Evolutionary conservation across 1,140 invertebrate species (phyloP), one percentile per base, ranked within the genome.

Genomic region (Drosophila nasuta): DNA sequence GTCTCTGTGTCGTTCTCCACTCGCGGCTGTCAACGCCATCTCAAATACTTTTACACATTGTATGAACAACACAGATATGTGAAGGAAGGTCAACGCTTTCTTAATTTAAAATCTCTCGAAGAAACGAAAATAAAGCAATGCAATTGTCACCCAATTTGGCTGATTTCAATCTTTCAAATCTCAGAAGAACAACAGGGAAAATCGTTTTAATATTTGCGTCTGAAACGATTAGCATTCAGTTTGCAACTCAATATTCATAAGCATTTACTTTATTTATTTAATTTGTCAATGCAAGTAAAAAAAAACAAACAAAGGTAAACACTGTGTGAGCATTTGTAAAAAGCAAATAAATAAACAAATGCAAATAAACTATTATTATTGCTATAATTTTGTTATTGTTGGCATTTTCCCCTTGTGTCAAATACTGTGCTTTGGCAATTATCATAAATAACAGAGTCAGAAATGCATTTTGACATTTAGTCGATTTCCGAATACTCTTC

Each of bases 31-130:
- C 65, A 68, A 7, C 70, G n/a, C 54, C 25, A 20, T 48, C n/a
- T 45, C 17, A 17, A 56, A 48, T 17, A 49, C 15, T 25, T 8
- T 0, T 20, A 43, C 2, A 52, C 28, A 28, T 8, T 41, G 17
- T n/a, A 10, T 35, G 33, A 25, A 3, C 48, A 25, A 3, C 48
- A n/a, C 38, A 6, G 11, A 46, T 62, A 60, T 62, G 11, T 60
- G 56, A 49, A 62, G 54, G 70, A 73, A 73, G 71, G 71, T 74
- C 65, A 69, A 69, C 65, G 65, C 5, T 48, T 68, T 45, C 65
- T 69, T 41, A 54, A 62, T 54, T 56, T 56, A 33, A 65, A 43
- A 65, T 45, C 20, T 46, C 5, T 30, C 15, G 7, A 10, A 3
- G 20, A 25, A 43, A 57, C 6, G 30, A 65, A 41, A 59, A 28